These are phyloP conservation scores for Galerucella pusilla DNA, from an alignment of 2,888 invertebrate genomes.

Conservation along the genomic window DNA sequence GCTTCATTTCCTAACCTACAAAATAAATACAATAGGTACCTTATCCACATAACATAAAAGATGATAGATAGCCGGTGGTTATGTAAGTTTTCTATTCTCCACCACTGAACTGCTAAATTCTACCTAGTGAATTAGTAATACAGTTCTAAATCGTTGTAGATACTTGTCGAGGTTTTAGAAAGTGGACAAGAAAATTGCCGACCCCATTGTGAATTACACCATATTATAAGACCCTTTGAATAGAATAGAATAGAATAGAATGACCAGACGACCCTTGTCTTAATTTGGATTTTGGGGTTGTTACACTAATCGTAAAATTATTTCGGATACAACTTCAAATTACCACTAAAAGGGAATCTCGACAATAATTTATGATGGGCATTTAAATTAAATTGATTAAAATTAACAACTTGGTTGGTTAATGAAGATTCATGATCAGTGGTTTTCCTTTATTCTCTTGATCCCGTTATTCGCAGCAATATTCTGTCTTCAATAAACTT, in stretches of 20 bases:
- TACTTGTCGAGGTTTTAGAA: constrained; percentile 56
- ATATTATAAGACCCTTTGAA: constrained; percentile 55
- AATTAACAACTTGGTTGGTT: constrained; percentile 11
- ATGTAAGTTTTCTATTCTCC: neutral
- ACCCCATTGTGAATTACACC: constrained; percentile 59
- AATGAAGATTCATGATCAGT: constrained; percentile 8
- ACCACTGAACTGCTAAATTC: neutral
- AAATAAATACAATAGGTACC: too few species aligned
- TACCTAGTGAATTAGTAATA: neutral
- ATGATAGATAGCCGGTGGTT: too few species aligned
- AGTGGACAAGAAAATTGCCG: constrained; percentile 61
- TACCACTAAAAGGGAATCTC: constrained; percentile 2
- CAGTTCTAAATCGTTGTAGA: constrained; percentile 58
- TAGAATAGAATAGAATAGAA: constrained; percentile 24
- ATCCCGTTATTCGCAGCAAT: neutral
- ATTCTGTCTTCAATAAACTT: neutral
- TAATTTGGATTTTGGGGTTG: constrained; percentile 5
- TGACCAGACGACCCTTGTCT: constrained; percentile 23
- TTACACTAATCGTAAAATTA: constrained; percentile 21
- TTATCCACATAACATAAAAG: too few species aligned
- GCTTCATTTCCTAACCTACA: too few species aligned
- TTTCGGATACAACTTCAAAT: constrained; percentile 2
- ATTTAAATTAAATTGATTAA: constrained; percentile 10
- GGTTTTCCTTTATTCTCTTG: constrained; percentile 4
- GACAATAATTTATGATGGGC: constrained; percentile 10